Evolutionary conservation across 2,113 vertebrate species (phyloP).

Genomic region (Indicator maculatus): DNA sequence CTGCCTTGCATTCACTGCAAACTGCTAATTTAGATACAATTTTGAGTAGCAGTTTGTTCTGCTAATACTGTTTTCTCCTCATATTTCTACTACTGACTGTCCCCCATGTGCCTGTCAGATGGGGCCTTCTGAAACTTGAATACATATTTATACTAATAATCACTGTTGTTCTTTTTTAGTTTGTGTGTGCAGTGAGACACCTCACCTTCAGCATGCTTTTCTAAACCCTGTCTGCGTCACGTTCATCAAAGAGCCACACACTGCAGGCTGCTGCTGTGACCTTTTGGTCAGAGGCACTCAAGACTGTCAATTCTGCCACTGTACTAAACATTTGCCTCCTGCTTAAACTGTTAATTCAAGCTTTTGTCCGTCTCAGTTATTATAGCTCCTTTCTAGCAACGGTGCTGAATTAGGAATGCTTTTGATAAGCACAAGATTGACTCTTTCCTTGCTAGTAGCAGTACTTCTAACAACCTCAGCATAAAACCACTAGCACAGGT

Average conservation of each 20-base stretch:
- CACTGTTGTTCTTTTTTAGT: neutral
- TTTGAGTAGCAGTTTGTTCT: neutral
- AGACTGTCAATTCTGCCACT: neutral
- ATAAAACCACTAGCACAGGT: neutral
- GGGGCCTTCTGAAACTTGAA: neutral
- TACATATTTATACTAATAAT: neutral
- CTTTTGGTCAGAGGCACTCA: neutral
- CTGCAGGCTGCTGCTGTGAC: neutral
- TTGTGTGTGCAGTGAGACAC: neutral
- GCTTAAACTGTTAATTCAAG: neutral
- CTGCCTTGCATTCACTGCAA: neutral
- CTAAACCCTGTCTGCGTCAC: neutral
- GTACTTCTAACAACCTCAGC: neutral
- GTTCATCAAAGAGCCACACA: neutral
- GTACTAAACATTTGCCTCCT: neutral
- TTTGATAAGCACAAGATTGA: neutral
- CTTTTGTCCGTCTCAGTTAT: neutral
- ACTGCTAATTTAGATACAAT: neutral
- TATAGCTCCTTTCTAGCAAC: neutral
- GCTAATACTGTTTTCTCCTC: neutral
- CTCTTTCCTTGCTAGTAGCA: neutral
- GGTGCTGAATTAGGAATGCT: neutral
- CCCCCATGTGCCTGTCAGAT: fast-evolving
- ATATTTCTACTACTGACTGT: neutral
- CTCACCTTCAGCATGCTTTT: neutral